These are phyloP conservation scores for Plectropomus leopardus DNA, from an alignment of 2,113 vertebrate genomes.

Conservation along the genomic window DNA sequence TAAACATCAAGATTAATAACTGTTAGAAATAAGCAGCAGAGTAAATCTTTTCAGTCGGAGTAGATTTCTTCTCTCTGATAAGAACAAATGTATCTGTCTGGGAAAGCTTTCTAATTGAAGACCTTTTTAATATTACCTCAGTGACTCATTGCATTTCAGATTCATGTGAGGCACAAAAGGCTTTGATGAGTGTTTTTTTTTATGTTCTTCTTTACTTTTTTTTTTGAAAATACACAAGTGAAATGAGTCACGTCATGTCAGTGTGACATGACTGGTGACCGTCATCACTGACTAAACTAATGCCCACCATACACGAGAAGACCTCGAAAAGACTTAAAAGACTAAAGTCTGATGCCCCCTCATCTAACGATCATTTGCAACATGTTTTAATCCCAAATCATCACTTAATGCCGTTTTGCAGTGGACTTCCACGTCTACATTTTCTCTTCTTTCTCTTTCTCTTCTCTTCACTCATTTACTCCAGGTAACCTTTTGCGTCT, in stretches of 20 bases:
- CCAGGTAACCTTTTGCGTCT: too few species aligned
- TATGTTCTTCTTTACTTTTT: conserved; percentile 33
- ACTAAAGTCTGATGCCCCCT: too few species aligned
- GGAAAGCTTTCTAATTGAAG: conserved; percentile 52
- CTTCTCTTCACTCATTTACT: too few species aligned
- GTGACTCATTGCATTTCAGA: conserved; percentile 46
- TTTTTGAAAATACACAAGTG: not conserved
- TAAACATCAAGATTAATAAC: conserved; percentile 28
- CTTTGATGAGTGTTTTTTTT: conserved; percentile 34
- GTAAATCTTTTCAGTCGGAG: conserved; percentile 26
- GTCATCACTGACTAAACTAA: not conserved
- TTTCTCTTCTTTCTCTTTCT: too few species aligned
- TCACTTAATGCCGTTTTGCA: too few species aligned
- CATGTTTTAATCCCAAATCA: too few species aligned
- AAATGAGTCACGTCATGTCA: conserved; percentile 18
- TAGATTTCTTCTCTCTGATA: conserved; percentile 43
- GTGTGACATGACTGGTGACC: not conserved
- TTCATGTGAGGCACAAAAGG: conserved; percentile 34
- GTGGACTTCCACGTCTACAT: too few species aligned
- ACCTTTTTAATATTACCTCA: conserved; percentile 36
- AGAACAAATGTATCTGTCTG: conserved; percentile 48
- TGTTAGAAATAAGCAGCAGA: conserved; percentile 31
- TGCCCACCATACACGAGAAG: too few species aligned
- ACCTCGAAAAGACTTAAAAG: too few species aligned
- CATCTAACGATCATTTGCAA: too few species aligned